These are phyloP conservation scores for Stenurella melanura DNA, from an alignment of 2,888 invertebrate genomes.

Conservation along the genomic window DNA sequence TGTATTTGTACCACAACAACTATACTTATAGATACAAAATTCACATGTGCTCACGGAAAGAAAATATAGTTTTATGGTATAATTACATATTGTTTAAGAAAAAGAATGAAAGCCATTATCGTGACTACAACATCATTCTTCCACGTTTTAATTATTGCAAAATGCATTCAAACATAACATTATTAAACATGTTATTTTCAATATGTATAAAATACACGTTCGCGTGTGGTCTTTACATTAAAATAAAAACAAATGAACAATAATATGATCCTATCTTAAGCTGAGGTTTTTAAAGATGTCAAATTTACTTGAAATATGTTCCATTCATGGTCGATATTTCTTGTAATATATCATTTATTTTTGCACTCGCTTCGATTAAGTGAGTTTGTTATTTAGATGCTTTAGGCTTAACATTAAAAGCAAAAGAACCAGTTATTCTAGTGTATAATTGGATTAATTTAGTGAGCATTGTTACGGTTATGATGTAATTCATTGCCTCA, in stretches of 20 bases:
- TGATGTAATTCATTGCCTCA: conserved; percentile 5
- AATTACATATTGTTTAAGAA: conserved; percentile 16
- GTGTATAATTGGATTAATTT: conserved; percentile 47
- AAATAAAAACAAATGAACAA: conserved; percentile 38
- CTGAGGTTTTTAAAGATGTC: conserved; percentile 51
- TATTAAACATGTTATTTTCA: neutral
- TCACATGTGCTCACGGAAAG: neutral
- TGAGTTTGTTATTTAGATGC: conserved; percentile 52
- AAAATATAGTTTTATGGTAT: neutral
- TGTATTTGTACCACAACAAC: too few species aligned
- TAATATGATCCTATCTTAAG: conserved; percentile 35
- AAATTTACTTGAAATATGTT: conserved; percentile 59
- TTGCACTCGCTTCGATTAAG: conserved; percentile 50
- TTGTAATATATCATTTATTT: conserved; percentile 55
- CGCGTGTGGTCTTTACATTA: conserved; percentile 40
- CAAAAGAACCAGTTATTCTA: conserved; percentile 51
- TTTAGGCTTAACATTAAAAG: conserved; percentile 39
- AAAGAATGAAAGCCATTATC: conserved; percentile 27
- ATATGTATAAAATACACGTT: neutral
- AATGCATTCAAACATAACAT: neutral
- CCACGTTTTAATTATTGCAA: neutral
- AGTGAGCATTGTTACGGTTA: conserved; percentile 37
- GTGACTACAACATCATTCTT: neutral
- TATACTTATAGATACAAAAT: too few species aligned
- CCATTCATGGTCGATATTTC: conserved; percentile 54